Evolutionary conservation across 2,113 vertebrate genomes (phyloP), one percentile per base, ranked within the genome.

Genomic region (Microcebus griseorufus): DNA sequence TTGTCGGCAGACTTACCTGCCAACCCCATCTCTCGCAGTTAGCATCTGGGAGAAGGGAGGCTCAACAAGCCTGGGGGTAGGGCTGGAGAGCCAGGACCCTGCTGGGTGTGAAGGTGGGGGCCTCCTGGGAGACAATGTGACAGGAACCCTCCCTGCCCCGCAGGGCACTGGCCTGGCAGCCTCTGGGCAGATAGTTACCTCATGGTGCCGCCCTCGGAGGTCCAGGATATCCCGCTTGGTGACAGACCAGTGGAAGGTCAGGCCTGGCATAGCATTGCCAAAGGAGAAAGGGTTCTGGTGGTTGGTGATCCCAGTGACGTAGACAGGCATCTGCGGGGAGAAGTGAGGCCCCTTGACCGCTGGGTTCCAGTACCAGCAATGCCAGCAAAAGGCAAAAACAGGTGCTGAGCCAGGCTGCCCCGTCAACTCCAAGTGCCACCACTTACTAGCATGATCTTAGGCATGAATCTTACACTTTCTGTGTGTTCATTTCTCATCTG

Each of bases 211-310:
- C 10, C 99, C 98, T 90, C 98, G 98, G 72, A 99, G 86, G 73
- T 99, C 99, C 97, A 99, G 97, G 70, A 99, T 98, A 90, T 99
- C 99, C 91, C 99, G 99, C 98, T 99, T 99, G 34, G 98, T 99
- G 95, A 99, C 99, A 51, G 99, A 99, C 99, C 99, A 99, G 83
- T 99, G 99, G 98, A 99, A 99, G 0, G 98, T 99, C 87, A 99
- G 98, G 6, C 99, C 98, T 0, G 99, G 99, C 8, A 99, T 8
- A 0, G 99, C 99, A 8, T 98, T 99, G 53, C 99, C 99, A 84
- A 99, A 99, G 7, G 99, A 99, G 97, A 99, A 99, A n/a, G 99
- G 99, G 3, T 99, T 99, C 98, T 99, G 99, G 88, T 97, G 99
- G 94, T 98, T 99, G 95, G 99, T 99, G 93, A 99, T 98, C 81